Evolutionary conservation across 2,113 vertebrate species (phyloP), one percentile per base, ranked within the genome.

Genomic region (Enhydra lutris): DNA sequence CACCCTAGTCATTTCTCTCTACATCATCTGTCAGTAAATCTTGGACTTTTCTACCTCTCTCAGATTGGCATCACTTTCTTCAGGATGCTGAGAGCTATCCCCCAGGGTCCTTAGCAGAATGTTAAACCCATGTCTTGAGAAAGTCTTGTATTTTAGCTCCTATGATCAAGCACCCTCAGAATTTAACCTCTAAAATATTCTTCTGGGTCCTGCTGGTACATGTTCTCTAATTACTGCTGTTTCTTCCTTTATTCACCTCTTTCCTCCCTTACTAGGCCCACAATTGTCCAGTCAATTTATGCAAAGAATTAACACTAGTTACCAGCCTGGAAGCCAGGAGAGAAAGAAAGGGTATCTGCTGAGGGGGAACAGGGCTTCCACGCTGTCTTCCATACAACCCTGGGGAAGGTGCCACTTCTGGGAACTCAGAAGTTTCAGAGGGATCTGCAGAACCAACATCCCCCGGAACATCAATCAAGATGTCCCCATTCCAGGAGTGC

Each of bases 401-500:
- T 45, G 5, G 45, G 26, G 26, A 52, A 52, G 14, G 26, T 6
- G 15, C 36, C 52, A 47, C 52, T 55, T 92, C 65, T 24, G 11
- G 1, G 65, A n/a, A 26, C 65, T 73, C 79, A 2, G 13, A 59
- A 47, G 65, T 3, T 47, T 73, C 50, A 59, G 39, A 92, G 50
- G 50, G 8, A 34, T 20, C 78, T 26, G 15, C 14, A 47, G 21
- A 92, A 47, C 36, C 36, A 47, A 45, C 6, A 73, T 15, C 29
- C 79, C 52, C 52, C 0, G 0, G 39, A 6, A n/a, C 15, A 9
- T 59, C 31, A n/a, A 20, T 21, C 4, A 59, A 24, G 39, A 83
- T 73, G 23, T 1, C 4, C 17, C 14, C 18, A 69, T 69, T 36
- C 67, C 67, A 69, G 31, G 31, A 6, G 14, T 6, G 14, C 31